Conservation (phyloP, 1,140 invertebrate genomes). For the Goniozus legneri region DNA sequence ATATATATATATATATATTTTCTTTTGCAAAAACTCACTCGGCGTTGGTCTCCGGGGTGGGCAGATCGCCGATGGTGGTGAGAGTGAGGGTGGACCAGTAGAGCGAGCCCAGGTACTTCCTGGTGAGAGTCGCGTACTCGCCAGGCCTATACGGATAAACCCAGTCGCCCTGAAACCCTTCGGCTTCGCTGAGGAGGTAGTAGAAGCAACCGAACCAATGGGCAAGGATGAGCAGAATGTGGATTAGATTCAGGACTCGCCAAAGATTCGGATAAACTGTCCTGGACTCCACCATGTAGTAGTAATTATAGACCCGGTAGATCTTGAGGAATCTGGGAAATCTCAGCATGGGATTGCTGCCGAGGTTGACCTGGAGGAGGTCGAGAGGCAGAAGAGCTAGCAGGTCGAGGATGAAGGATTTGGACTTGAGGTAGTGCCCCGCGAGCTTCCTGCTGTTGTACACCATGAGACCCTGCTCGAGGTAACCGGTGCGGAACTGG, state of each 20-base stretch:
- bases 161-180: conserved; percentile 88
- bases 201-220: conserved; percentile 99
- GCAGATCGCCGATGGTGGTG: conserved; percentile 94
- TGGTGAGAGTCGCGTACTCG: conserved; percentile 79
- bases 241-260: conserved; percentile 92
- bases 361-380: conserved; percentile 76
- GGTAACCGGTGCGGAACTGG: conserved; percentile 91
- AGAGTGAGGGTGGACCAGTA: conserved; percentile 96
- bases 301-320: conserved; percentile 87
- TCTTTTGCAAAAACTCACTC: too few species aligned
- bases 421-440: conserved; percentile 82
- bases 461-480: conserved; percentile 91
- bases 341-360: conserved; percentile 74
- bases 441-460: conserved; percentile 88
- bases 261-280: conserved; percentile 95
- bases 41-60: conserved; percentile 90
- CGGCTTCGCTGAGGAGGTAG: conserved; percentile 88
- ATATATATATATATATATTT: too few species aligned
- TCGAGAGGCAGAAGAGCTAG: conserved; percentile 81
- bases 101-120: conserved; percentile 90
- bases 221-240: conserved; percentile 89
- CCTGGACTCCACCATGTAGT: conserved; percentile 93
- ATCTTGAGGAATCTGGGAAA: conserved; percentile 83
- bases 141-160: conserved; percentile 85
- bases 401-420: conserved; percentile 83